Evolutionary conservation across 1,140 invertebrate species (phyloP).

Genomic region (Chelonus insularis): DNA sequence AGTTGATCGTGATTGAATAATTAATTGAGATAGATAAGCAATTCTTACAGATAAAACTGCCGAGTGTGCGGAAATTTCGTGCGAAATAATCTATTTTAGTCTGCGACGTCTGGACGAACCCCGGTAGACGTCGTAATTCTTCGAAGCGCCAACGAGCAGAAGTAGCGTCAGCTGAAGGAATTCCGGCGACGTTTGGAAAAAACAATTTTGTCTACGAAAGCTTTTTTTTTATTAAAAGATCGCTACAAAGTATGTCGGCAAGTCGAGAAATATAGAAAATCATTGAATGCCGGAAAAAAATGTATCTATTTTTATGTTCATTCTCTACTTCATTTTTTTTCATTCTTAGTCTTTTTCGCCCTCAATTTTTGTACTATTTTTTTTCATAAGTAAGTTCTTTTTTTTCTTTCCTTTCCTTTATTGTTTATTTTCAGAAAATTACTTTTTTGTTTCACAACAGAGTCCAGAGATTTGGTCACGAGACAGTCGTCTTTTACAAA

Average conservation of each 20-base stretch:
- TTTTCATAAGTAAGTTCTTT: background rate
- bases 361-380: background rate
- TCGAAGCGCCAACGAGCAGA: constrained; percentile 33
- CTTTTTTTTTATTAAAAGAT: background rate
- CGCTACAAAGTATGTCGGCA: background rate
- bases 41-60: background rate
- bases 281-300: constrained; percentile 10
- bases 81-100: constrained; percentile 27
- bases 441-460: background rate
- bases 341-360: no score
- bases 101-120: constrained; percentile 49
- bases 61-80: background rate
- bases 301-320: constrained; percentile 10
- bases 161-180: constrained; percentile 7
- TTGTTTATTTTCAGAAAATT: background rate
- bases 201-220: background rate
- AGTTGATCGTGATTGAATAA: no score
- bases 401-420: background rate
- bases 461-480: background rate
- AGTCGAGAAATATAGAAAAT: background rate
- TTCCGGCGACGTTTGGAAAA: constrained; percentile 13
- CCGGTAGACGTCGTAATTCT: constrained; percentile 53
- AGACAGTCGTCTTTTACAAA: background rate
- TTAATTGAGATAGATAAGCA: background rate
- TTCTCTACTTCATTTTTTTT: background rate